phyloP scores from a whole-genome alignment of 2,797 vertebrate genomes.

The Furcifer pardalis region DNA sequence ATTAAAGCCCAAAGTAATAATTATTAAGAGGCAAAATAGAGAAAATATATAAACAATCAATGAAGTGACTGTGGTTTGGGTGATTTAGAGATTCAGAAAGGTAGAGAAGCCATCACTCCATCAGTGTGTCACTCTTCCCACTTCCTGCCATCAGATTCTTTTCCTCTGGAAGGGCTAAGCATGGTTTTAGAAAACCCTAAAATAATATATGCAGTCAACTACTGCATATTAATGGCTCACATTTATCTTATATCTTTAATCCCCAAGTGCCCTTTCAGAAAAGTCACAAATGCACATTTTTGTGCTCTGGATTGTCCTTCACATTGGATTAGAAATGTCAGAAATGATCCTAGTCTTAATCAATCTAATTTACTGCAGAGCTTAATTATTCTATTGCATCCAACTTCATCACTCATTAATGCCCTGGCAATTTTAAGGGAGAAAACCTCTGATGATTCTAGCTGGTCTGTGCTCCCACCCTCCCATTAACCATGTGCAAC shows the following conservation, averaged over 20 bases:
- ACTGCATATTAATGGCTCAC: slow-evolving; percentile 33
- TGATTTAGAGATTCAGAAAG: neutral
- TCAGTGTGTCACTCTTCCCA: slow-evolving; percentile 10
- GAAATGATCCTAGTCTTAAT: slow-evolving; percentile 57
- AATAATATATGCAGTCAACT: slow-evolving; percentile 22
- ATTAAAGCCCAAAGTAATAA: neutral
- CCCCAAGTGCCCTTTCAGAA: slow-evolving; percentile 48
- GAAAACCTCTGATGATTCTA: slow-evolving; percentile 9
- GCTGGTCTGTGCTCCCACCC: neutral
- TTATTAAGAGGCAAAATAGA: neutral
- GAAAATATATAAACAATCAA: neutral
- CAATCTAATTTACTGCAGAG: slow-evolving; percentile 56
- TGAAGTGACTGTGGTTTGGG: neutral
- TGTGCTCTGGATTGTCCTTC: slow-evolving; percentile 54
- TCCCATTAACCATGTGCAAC: neutral
- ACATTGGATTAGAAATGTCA: slow-evolving; percentile 66
- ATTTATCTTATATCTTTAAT: slow-evolving; percentile 54
- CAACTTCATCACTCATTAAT: slow-evolving; percentile 45
- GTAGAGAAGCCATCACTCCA: slow-evolving; percentile 11
- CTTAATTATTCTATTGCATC: slow-evolving; percentile 62
- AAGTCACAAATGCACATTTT: slow-evolving; percentile 50
- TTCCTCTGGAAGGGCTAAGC: slow-evolving; percentile 12
- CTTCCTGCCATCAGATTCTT: slow-evolving; percentile 30
- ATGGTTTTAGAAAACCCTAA: slow-evolving; percentile 19
- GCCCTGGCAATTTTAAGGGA: slow-evolving; percentile 49